These are phyloP conservation scores for Acanthornis magna DNA, from an alignment of 2,797 vertebrate genomes.

Conservation along the genomic window DNA sequence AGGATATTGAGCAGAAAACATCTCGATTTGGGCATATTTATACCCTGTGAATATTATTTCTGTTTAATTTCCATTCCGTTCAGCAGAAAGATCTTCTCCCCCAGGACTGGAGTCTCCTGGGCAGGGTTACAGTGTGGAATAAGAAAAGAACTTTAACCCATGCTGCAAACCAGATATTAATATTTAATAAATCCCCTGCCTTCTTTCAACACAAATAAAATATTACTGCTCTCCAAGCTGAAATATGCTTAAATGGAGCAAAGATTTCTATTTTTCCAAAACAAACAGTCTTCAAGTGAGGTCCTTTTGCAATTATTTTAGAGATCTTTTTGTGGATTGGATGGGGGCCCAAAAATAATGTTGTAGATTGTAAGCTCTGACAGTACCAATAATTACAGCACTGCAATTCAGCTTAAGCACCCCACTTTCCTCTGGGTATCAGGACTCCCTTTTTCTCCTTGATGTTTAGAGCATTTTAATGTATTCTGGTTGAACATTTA, in stretches of 20 bases:
- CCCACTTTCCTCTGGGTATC: neutral
- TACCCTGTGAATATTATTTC: neutral
- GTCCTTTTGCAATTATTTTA: neutral
- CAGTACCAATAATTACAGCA: neutral
- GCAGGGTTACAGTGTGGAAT: neutral
- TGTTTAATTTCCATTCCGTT: neutral
- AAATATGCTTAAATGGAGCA: neutral
- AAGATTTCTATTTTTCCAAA: conserved; percentile 50
- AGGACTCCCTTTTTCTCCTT: neutral
- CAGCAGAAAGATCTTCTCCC: neutral
- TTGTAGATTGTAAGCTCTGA: neutral
- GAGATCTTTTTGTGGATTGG: neutral
- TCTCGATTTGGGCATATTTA: neutral
- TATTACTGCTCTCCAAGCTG: neutral
- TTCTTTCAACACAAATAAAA: neutral
- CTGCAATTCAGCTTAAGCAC: neutral
- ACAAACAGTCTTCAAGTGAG: conserved; percentile 16
- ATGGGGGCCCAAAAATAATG: neutral
- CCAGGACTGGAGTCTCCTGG: neutral
- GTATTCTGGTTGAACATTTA: neutral
- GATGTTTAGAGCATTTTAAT: neutral
- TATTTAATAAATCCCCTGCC: conserved; percentile 1
- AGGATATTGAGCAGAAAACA: neutral
- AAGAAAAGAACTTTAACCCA: neutral
- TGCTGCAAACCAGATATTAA: neutral